A percentile compares a stretch with the other conserved stretches of the same genome.
These are phyloP conservation scores for Nephotettix cincticeps DNA, from an alignment of 1,140 invertebrate genomes.

Conservation along the genomic window DNA sequence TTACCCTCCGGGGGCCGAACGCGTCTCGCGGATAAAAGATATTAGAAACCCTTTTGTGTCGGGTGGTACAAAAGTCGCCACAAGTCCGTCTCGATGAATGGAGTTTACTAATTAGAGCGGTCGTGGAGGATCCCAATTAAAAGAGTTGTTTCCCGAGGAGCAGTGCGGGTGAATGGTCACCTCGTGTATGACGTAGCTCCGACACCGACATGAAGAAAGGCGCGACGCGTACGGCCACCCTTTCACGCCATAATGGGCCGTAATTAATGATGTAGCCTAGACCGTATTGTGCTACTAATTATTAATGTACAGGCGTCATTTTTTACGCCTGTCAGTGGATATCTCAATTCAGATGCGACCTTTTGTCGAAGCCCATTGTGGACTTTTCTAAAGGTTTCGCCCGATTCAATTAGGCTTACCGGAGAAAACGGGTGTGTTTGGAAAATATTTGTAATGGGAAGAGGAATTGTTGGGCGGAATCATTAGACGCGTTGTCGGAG, in stretches of 20 bases:
- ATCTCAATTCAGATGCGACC: constrained; percentile 23
- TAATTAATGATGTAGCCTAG: constrained; percentile 25
- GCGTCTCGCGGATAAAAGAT: constrained; percentile 6
- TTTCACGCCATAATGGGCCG: constrained; percentile 23
- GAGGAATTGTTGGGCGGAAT: neutral
- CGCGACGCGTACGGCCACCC: neutral
- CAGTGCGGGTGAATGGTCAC: neutral
- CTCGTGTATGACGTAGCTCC: constrained; percentile 11
- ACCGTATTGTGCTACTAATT: constrained; percentile 29
- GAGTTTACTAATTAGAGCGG: neutral
- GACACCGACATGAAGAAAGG: constrained; percentile 16
- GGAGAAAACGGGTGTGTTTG: neutral
- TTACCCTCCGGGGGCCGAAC: neutral
- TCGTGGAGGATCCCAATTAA: neutral
- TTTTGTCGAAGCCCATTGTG: constrained; percentile 10
- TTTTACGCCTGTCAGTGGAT: constrained; percentile 28
- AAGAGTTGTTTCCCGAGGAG: neutral
- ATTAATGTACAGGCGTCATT: constrained; percentile 29
- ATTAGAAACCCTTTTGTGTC: constrained; percentile 14
- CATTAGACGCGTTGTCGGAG: neutral
- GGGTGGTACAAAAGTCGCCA: constrained; percentile 13
- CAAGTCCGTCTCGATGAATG: constrained; percentile 7
- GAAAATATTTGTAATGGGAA: constrained; percentile 9
- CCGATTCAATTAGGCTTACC: constrained; percentile 17
- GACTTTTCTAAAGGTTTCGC: constrained; percentile 1